These are phyloP conservation scores for Zapornia atra DNA, from an alignment of 2,113 vertebrate genomes.

Conservation along the genomic window DNA sequence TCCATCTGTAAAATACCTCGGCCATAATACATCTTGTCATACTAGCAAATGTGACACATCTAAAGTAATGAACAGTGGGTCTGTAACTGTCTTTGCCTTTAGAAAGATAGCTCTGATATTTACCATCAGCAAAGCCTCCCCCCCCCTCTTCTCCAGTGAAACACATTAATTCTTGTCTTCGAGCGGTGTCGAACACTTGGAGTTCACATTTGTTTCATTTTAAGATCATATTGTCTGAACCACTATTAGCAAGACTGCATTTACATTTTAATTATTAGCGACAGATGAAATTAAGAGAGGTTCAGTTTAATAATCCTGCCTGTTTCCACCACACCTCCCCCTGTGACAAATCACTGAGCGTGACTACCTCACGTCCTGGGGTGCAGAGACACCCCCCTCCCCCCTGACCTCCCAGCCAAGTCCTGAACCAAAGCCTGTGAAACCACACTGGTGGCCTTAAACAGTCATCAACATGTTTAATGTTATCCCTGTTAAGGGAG, in stretches of 20 bases:
- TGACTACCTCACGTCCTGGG: rapidly evolving
- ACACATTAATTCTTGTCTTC: slow-evolving; percentile 7
- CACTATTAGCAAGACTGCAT: not conserved
- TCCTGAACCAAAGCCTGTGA: not conserved
- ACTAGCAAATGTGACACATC: slow-evolving; percentile 77
- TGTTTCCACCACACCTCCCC: rapidly evolving
- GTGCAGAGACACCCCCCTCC: rapidly evolving
- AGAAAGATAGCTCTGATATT: slow-evolving; percentile 41
- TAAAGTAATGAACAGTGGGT: slow-evolving; percentile 73
- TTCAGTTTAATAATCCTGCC: rapidly evolving
- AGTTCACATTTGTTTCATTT: not conserved
- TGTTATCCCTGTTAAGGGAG: not conserved
- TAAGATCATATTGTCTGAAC: not conserved
- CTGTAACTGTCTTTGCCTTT: slow-evolving; percentile 37
- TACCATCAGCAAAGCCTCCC: slow-evolving; percentile 20
- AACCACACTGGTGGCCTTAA: not conserved
- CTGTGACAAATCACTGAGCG: not conserved
- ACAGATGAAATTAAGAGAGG: not conserved
- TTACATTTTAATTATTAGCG: slow-evolving; percentile 14
- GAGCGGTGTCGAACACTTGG: not conserved
- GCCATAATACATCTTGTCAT: slow-evolving; percentile 76
- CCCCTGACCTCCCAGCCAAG: rapidly evolving
- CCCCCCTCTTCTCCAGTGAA: not conserved
- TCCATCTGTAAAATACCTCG: slow-evolving; percentile 70
- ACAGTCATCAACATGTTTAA: rapidly evolving